Percentiles rank a stretch among this genome's conserved stretches.
phyloP scores from a whole-genome alignment of 2,797 vertebrate species.

The Cirrhinus molitorella region DNA sequence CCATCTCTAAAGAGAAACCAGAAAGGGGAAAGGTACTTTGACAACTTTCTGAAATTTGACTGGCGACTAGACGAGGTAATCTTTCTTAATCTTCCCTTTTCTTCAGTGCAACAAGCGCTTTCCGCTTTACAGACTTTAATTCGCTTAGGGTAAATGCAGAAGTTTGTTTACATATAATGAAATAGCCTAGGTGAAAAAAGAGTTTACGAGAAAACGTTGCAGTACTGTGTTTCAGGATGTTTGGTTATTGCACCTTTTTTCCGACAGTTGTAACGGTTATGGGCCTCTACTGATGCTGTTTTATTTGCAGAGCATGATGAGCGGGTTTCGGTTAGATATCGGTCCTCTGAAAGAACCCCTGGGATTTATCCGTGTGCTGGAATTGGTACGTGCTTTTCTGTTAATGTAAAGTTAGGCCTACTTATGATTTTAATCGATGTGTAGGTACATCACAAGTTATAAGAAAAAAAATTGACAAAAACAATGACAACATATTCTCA shows the following conservation, averaged over 20 bases:
- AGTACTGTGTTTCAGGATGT: neutral
- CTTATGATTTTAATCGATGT: neutral
- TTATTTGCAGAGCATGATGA: conserved; percentile 72
- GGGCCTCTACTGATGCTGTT: neutral
- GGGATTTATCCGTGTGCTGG: conserved; percentile 89
- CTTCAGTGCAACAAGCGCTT: neutral
- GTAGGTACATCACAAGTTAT: neutral
- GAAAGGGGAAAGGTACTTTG: conserved; percentile 71
- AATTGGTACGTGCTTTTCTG: conserved; percentile 85
- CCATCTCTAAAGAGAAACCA: conserved; percentile 37
- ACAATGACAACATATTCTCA: no score
- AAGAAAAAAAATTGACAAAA: neutral
- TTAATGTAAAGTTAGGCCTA: no score
- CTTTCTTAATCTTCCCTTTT: neutral
- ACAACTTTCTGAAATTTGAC: conserved; percentile 57
- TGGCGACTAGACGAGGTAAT: neutral
- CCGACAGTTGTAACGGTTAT: neutral
- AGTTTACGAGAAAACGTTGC: neutral
- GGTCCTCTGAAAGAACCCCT: conserved; percentile 89
- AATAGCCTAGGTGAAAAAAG: neutral
- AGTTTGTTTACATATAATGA: conserved; percentile 67
- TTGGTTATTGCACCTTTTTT: neutral
- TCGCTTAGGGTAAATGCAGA: conserved; percentile 57
- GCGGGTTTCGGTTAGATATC: conserved; percentile 80
- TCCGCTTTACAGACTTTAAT: accelerated